Base-by-base conservation (phyloP, 2,888 invertebrate species). In the Vandiemenella viatica region DNA sequence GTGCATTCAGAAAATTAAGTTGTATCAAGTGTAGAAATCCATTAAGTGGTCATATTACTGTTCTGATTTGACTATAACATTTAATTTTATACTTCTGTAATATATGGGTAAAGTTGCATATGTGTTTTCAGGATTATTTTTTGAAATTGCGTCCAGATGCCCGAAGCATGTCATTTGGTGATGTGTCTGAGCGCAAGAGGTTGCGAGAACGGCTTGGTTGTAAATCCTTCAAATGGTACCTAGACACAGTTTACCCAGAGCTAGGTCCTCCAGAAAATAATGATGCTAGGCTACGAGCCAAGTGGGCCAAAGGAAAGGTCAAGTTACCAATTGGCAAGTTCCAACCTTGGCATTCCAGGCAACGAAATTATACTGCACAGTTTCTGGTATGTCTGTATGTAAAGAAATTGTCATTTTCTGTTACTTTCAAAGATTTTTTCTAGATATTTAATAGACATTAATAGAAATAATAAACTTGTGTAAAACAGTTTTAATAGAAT, bases 151-250 rank as follows among this genome's bases (percentile, higher is more conserved):
- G 79, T 55, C 80, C 82, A 4, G 65, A 67, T 49, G 73, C 76
- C 2, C 59, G 58, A 38, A 60, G 60, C 22, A 58, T 67, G 18
- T 57, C 64, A 5, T 83, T 77, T 56, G 97, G 96, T 0, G 86
- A 96, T 63, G 71, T 97, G 17, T 74, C 79, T 0, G 81, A 83
- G 0, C 73, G 95, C 44, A 56, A 79, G 8, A 69, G 73, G 21
- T 66, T 97, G 6, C 73, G 92, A 1, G 70, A 84, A 58, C 69
- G 68, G n/a, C 67, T 92, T 0, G 69, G 80, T 8, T 93, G 93
- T 66, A 77, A 83, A 56, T 71, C 80, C 19, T 93, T 93, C 65
- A 74, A 81, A 50, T 93, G 92, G 92, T 93, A 89, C 60, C 64
- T 93, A 55, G 78, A 84, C 46, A 81, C 79, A 53, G 72, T 93